Percentiles rank a stretch among this genome's conserved stretches.
phyloP scores from a whole-genome alignment of 64 coral and sea anemone genomes.

The Stylophora pistillata region DNA sequence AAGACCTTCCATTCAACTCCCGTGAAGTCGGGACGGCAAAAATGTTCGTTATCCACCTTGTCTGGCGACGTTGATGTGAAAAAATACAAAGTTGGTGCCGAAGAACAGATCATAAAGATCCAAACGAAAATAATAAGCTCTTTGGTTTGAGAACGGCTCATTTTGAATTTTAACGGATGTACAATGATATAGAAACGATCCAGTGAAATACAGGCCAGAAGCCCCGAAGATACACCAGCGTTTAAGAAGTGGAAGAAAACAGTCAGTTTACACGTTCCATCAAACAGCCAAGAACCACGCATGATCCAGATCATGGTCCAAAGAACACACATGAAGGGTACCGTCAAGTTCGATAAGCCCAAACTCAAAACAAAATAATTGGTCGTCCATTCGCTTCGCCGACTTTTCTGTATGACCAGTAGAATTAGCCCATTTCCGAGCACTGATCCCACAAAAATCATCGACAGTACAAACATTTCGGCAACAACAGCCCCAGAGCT shows the following conservation, averaged over 20 bases:
- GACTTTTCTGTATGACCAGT: constrained; percentile 78
- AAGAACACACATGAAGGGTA: constrained; percentile 68
- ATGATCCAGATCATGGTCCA: constrained; percentile 75
- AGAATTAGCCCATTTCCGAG: constrained; percentile 86
- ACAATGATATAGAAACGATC: constrained; percentile 95
- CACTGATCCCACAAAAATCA: constrained; percentile 70
- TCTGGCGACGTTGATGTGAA: constrained; percentile 43
- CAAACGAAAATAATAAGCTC: constrained; percentile 88
- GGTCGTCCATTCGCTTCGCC: constrained; percentile 97
- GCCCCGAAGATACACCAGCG: constrained; percentile 69
- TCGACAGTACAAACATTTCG: constrained; percentile 62
- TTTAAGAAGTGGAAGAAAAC: constrained; percentile 91
- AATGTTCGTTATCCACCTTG: background rate
- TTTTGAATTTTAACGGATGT: constrained; percentile 93
- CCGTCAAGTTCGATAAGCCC: constrained; percentile 77
- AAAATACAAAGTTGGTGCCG: constrained; percentile 84
- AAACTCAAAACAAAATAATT: constrained; percentile 95
- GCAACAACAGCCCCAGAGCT: constrained; percentile 5
- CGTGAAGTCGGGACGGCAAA: constrained; percentile 65
- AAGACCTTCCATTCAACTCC: constrained; percentile 78
- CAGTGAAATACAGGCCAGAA: constrained; percentile 88
- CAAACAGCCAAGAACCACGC: constrained; percentile 73
- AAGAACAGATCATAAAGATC: constrained; percentile 80
- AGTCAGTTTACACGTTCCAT: constrained; percentile 83
- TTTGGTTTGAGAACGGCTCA: constrained; percentile 93